A percentile compares a stretch with the other conserved stretches of the same genome.
These are phyloP conservation scores for Pangasius sanitwongsei DNA, from an alignment of 2,797 vertebrate species.

Conservation along the genomic window DNA sequence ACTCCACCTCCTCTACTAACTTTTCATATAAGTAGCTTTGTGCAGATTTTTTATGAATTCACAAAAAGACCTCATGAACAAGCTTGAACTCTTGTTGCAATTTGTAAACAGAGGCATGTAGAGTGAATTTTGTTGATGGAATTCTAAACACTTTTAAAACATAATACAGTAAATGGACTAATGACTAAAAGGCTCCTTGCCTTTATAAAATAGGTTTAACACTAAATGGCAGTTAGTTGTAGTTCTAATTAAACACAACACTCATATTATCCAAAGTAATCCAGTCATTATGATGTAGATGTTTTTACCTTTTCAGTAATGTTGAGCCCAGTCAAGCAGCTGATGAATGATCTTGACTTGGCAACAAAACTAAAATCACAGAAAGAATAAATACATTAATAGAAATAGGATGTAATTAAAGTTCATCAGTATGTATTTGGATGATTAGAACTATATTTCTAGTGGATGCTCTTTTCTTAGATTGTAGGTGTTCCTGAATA, in stretches of 20 bases:
- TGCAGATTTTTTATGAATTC: background rate
- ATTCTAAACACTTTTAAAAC: background rate
- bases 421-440: background rate
- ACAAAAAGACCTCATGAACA: background rate
- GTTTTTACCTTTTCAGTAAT: conserved; percentile 31
- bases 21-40: background rate
- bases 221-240: background rate
- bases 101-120: background rate
- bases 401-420: background rate
- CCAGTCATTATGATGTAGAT: background rate
- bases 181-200: background rate
- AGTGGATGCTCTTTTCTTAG: background rate
- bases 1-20: background rate
- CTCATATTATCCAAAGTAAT: background rate
- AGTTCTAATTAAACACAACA: background rate
- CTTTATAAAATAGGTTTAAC: background rate
- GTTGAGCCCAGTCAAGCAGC: background rate
- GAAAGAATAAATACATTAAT: background rate
- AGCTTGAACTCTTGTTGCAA: background rate
- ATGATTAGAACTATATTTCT: background rate
- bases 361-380: conserved; percentile 25
- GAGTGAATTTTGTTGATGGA: background rate
- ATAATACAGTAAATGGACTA: background rate
- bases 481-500: background rate
- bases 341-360: conserved; percentile 9